phyloP scores from a whole-genome alignment of 2,888 invertebrate genomes.

The Salticus scenicus region DNA sequence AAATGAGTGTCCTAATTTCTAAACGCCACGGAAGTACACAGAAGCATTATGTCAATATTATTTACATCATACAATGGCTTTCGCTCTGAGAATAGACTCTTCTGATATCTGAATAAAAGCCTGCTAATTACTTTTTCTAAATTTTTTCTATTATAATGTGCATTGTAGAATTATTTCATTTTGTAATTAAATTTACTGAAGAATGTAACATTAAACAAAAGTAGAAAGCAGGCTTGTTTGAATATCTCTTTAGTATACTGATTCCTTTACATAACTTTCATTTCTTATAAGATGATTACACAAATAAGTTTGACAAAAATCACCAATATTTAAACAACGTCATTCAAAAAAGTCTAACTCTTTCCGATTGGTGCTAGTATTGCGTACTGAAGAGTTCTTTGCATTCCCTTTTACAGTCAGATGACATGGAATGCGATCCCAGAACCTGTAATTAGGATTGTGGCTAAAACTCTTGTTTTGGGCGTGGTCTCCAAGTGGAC shows the following conservation, averaged over 20 bases:
- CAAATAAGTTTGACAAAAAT: constrained; percentile 27
- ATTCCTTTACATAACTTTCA: constrained; percentile 22
- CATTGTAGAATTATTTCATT: neutral
- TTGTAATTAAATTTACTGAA: neutral
- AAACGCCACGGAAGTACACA: constrained; percentile 49
- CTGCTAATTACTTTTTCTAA: neutral
- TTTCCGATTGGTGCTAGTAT: neutral
- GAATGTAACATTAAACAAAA: neutral
- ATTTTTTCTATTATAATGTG: neutral
- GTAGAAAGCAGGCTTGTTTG: neutral
- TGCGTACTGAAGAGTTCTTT: neutral
- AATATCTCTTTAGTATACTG: neutral
- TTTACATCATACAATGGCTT: constrained; percentile 42
- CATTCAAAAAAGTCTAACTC: neutral
- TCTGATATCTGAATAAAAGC: neutral
- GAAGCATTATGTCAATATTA: constrained; percentile 50
- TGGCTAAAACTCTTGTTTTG: neutral
- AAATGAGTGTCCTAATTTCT: constrained; percentile 40
- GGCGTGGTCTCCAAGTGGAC: neutral
- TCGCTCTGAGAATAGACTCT: constrained; percentile 1
- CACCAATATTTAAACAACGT: constrained; percentile 7
- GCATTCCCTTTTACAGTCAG: neutral
- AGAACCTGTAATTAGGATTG: neutral
- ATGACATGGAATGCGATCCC: neutral
- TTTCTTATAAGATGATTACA: constrained; percentile 35